Conservation (phyloP, 2,113 vertebrate genomes). For the Dicrurus megarhynchus region DNA sequence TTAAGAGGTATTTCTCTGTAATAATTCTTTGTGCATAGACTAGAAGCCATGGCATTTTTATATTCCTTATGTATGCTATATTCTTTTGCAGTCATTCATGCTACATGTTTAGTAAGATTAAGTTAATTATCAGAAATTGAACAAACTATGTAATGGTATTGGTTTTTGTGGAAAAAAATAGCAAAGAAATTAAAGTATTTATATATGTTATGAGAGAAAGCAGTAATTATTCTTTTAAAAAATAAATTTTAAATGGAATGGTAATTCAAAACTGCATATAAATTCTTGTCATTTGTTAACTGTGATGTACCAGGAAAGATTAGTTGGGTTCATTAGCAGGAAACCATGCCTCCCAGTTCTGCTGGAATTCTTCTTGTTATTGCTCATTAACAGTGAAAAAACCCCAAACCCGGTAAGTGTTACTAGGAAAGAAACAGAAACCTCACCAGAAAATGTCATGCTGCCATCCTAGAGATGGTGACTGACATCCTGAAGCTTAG, state of each 20-base stretch:
- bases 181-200: background rate
- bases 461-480: background rate
- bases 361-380: background rate
- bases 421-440: background rate
- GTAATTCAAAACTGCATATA: background rate
- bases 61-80: background rate
- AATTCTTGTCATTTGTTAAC: background rate
- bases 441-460: background rate
- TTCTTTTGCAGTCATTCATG: background rate
- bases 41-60: background rate
- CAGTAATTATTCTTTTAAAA: background rate
- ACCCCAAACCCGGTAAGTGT: background rate
- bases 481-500: background rate
- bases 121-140: background rate
- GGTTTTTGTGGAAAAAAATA: background rate
- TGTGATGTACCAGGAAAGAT: background rate
- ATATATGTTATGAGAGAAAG: background rate
- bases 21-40: background rate
- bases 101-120: background rate
- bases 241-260: background rate
- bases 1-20: background rate
- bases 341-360: background rate
- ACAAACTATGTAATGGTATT: background rate
- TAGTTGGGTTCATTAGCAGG: background rate
- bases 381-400: background rate